Base-by-base conservation (phyloP, 2,797 vertebrate genomes). In the Pterois miles region DNA sequence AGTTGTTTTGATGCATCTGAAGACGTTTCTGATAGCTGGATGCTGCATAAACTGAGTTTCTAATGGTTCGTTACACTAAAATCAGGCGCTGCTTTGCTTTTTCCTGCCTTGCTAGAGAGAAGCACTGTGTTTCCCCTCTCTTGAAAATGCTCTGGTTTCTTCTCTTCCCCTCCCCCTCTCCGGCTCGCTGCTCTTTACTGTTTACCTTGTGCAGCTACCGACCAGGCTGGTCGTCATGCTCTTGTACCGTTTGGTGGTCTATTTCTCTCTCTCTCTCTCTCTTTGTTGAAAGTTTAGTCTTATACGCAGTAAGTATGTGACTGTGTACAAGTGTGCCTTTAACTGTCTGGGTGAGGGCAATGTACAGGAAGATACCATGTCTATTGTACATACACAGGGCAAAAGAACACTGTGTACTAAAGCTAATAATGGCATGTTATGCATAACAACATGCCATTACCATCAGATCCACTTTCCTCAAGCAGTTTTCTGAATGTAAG, bases 321-420 rank as follows among this genome's bases (percentile, higher is more conserved):
- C 14, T 53, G 4, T 27, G 27, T 50, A 2, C 11, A 4, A 22
- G 22, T 36, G 4, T 46, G 22, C 72, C 43, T n/a, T 46, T 36
- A 63, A 53, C 43, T 23, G 34, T 52, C 9, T 20, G 25, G 20
- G 54, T 50, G 54, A 50, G 76, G 8, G 36, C 25, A 40, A 50
- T 60, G 68, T 50, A 60, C 53, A 70, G 62, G 56, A 29, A 63
- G 67, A 25, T 27, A 31, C 38, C 71, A 23, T 25, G 46, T 40
- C 59, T 27, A 69, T 65, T n/a, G 60, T 8, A 43, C 71, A 71
- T 58, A 14, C 53, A 23, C 23, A 12, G 23, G 27, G 52, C 46
- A 36, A 74, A 54, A 65, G 91, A 91, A 91, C 88, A 91, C 81
- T 83, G 63, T 91, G 88, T 92, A 68, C 90, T 71, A 54, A 74